Percentiles rank a stretch among this genome's conserved stretches.
phyloP scores from a whole-genome alignment of 1,140 invertebrate genomes.

The Thrips palmi region DNA sequence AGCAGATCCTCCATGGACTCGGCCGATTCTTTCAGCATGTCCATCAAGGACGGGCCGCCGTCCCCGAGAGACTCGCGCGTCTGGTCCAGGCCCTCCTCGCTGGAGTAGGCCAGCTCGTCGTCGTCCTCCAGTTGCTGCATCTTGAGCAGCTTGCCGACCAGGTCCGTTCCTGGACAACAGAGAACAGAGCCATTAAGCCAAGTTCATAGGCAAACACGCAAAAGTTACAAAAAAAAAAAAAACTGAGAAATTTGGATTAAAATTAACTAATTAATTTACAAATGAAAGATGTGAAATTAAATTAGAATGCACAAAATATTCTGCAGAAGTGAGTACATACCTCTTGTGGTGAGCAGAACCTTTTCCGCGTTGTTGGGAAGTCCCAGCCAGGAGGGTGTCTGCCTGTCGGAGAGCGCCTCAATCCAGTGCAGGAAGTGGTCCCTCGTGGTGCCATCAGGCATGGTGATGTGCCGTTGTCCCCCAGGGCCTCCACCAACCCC shows the following conservation, averaged over 20 bases:
- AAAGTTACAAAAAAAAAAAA: no score
- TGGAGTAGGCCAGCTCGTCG: slow-evolving; percentile 74
- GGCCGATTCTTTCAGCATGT: slow-evolving; percentile 78
- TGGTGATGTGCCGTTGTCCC: slow-evolving; percentile 63
- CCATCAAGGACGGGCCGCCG: slow-evolving; percentile 95
- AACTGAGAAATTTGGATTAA: no score
- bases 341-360: slow-evolving; percentile 30
- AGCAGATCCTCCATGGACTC: slow-evolving; percentile 84
- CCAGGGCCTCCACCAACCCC: slow-evolving; percentile 41
- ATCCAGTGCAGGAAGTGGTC: slow-evolving; percentile 97
- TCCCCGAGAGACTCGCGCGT: slow-evolving; percentile 45
- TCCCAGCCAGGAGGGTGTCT: slow-evolving; percentile 96
- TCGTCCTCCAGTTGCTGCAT: slow-evolving; percentile 93
- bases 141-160: slow-evolving; percentile 86
- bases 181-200: not conserved
- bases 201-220: no score
- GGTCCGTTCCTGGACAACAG: slow-evolving; percentile 48
- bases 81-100: slow-evolving; percentile 27
- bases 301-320: no score
- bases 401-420: slow-evolving; percentile 75
- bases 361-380: slow-evolving; percentile 98
- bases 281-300: no score
- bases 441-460: slow-evolving; percentile 92
- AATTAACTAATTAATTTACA: no score
- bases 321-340: no score